phyloP scores from a whole-genome alignment of 2,888 invertebrate genomes.

The Alloscopus bannaensis region DNA sequence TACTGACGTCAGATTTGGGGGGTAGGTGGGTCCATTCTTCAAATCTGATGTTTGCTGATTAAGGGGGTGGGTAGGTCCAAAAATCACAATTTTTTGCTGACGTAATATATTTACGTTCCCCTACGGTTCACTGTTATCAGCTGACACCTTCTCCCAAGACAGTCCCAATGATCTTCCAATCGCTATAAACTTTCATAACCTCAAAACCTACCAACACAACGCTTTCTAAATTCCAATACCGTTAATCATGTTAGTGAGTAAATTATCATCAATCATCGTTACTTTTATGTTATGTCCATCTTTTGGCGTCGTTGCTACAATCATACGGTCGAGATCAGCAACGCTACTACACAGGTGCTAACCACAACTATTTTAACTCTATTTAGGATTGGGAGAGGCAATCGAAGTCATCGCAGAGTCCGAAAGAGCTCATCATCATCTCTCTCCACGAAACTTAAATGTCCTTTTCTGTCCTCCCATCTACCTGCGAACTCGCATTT shows the following conservation, averaged over 20 bases:
- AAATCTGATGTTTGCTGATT: no score
- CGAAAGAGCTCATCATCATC: conserved; percentile 49
- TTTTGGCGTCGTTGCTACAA: neutral
- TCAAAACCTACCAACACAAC: no score
- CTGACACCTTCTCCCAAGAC: no score
- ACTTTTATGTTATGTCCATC: neutral
- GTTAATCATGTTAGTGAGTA: neutral
- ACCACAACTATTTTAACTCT: conserved; percentile 34
- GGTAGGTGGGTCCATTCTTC: no score
- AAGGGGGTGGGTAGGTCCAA: no score
- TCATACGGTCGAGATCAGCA: neutral
- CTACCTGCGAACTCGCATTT: neutral
- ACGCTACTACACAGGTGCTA: conserved; percentile 10
- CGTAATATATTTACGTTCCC: no score
- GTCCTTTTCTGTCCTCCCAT: conserved; percentile 31
- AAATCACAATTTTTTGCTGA: no score
- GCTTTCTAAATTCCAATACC: no score
- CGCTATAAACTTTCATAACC: no score
- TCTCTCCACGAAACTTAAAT: conserved; percentile 25
- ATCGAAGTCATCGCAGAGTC: conserved; percentile 42
- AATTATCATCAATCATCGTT: neutral
- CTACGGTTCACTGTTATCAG: no score
- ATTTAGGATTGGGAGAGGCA: neutral
- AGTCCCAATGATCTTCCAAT: no score
- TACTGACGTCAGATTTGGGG: no score